Conservation (phyloP, 1,140 invertebrate species). For the Hydropsyche tenuis region DNA sequence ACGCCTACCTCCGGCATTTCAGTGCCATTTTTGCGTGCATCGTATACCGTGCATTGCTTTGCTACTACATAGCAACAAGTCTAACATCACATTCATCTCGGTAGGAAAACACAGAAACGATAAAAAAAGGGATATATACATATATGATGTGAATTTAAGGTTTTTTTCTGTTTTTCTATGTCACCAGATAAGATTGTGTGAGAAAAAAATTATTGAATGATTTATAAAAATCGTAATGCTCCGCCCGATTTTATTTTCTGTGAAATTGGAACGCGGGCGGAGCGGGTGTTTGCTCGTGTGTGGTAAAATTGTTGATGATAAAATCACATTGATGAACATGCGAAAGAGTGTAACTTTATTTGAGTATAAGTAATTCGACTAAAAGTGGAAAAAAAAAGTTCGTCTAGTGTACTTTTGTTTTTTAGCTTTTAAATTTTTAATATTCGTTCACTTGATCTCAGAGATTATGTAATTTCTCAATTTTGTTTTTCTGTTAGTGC, state of each 20-base stretch:
- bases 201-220: too few species aligned
- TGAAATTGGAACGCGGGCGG: slow-evolving; percentile 4
- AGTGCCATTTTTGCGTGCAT: slow-evolving; percentile 23
- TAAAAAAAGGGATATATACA: slow-evolving; percentile 7
- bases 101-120: not conserved
- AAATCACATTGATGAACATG: not conserved
- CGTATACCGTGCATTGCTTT: slow-evolving; percentile 25
- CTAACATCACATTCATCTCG: slow-evolving; percentile 13
- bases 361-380: slow-evolving; percentile 29
- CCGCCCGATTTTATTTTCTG: slow-evolving; percentile 5
- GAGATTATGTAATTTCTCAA: slow-evolving; percentile 47
- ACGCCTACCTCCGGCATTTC: slow-evolving; percentile 29
- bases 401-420: slow-evolving; percentile 49
- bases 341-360: slow-evolving; percentile 1
- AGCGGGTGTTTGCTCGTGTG: slow-evolving; percentile 1
- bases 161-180: too few species aligned
- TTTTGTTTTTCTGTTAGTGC: not conserved
- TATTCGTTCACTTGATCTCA: slow-evolving; percentile 48
- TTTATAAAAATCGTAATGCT: not conserved
- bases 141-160: not conserved
- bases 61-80: slow-evolving; percentile 5
- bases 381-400: slow-evolving; percentile 34
- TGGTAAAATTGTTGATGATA: not conserved
- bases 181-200: too few species aligned
- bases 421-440: slow-evolving; percentile 48